These are phyloP conservation scores for Palythoa grandiflora DNA, from an alignment of 92 coral and sea anemone species.

Conservation along the genomic window DNA sequence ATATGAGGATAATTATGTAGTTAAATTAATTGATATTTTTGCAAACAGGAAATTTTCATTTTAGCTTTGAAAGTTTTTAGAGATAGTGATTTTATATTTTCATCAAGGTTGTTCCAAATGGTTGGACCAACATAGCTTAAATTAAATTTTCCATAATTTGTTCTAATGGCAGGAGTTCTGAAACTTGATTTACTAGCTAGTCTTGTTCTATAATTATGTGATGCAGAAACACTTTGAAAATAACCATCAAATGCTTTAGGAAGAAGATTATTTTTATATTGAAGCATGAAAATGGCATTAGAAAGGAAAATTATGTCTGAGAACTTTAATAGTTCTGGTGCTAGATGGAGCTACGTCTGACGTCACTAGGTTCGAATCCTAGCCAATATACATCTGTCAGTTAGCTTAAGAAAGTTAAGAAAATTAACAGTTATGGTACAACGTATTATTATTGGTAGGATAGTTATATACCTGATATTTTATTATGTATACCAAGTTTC, in stretches of 20 bases:
- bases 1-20: constrained; percentile 5
- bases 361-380: too few relatives aligned
- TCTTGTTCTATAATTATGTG: background rate
- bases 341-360: too few relatives aligned
- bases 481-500: too few relatives aligned
- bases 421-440: too few relatives aligned
- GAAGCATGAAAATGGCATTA: background rate
- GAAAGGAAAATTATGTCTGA: background rate
- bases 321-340: background rate
- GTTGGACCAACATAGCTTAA: background rate
- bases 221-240: background rate
- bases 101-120: constrained; percentile 15
- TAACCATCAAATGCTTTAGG: background rate
- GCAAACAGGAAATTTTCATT: background rate
- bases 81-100: background rate
- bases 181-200: background rate
- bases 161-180: constrained; percentile 11
- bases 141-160: background rate
- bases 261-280: background rate
- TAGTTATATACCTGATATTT: too few relatives aligned
- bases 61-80: background rate
- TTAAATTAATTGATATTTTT: constrained; percentile 3
- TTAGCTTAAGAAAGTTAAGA: too few relatives aligned
- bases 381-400: too few relatives aligned
- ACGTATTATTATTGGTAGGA: too few relatives aligned